Percentiles rank a stretch among this genome's conserved stretches.
Conservation (phyloP, 1,140 invertebrate species). For the Gryon sp. region DNA sequence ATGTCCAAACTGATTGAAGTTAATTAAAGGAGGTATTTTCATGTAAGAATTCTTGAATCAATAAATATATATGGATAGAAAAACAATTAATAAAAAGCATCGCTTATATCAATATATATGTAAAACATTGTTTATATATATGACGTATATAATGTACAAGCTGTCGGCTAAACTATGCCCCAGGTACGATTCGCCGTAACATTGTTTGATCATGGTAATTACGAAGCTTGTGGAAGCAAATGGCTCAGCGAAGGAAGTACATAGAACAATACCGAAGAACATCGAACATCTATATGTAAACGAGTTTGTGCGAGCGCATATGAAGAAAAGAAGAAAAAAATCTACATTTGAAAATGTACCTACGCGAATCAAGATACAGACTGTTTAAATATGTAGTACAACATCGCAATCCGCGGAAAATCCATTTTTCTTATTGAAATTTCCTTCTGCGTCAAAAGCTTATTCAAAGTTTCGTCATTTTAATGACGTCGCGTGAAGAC, state of each 20-base stretch:
- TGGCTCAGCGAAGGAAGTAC: conserved; percentile 57
- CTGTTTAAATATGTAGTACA: conserved; percentile 51
- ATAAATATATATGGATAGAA: conserved; percentile 17
- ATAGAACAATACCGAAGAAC: conserved; percentile 57
- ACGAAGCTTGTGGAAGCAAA: conserved; percentile 65
- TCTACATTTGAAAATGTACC: conserved; percentile 34
- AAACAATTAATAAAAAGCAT: conserved; percentile 28
- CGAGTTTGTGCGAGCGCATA: conserved; percentile 38
- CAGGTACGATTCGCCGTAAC: conserved; percentile 55
- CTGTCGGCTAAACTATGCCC: conserved; percentile 46
- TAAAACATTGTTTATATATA: conserved; percentile 41
- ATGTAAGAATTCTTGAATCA: background rate
- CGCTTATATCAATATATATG: conserved; percentile 35
- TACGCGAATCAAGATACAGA: conserved; percentile 38
- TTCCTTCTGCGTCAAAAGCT: background rate
- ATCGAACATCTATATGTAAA: conserved; percentile 61
- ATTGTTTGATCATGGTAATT: conserved; percentile 75
- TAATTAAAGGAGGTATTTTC: conserved; percentile 16
- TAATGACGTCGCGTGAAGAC: conserved; percentile 6
- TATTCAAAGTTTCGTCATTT: background rate
- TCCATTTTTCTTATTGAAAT: conserved; percentile 36
- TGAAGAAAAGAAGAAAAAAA: conserved; percentile 24
- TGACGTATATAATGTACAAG: conserved; percentile 28
- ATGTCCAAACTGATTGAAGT: conserved; percentile 12
- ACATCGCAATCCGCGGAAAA: conserved; percentile 21